Conservation (phyloP, 2,888 invertebrate species). For the Smittia aterrima region DNA sequence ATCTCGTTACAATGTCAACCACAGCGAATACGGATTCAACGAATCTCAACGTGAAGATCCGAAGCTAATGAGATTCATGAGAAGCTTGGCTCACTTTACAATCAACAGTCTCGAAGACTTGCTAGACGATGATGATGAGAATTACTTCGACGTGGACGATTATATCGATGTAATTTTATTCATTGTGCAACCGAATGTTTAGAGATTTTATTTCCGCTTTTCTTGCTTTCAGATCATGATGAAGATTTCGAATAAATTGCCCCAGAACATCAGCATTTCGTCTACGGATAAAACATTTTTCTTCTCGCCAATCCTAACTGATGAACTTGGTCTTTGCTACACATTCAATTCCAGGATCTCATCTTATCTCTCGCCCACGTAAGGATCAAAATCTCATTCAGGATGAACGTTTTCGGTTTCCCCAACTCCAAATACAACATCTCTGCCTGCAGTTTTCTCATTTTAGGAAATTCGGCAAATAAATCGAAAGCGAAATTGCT, state of each 20-base stretch:
- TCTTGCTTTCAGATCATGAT: slow-evolving; percentile 25
- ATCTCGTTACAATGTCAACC: background rate
- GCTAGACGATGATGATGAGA: background rate
- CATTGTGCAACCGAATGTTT: background rate
- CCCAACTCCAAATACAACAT: background rate
- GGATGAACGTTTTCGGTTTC: background rate
- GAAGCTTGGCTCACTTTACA: slow-evolving; percentile 13
- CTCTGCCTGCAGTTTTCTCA: slow-evolving; percentile 26
- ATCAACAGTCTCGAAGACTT: slow-evolving; percentile 27
- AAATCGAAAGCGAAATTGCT: slow-evolving; percentile 1
- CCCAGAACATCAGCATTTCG: slow-evolving; percentile 25
- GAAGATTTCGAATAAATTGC: slow-evolving; percentile 33
- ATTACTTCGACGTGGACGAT: slow-evolving; percentile 28
- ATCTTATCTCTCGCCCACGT: slow-evolving; percentile 44
- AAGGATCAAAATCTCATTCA: slow-evolving; percentile 24
- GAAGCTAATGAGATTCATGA: slow-evolving; percentile 10
- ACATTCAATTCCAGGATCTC: slow-evolving; percentile 47
- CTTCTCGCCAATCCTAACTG: slow-evolving; percentile 45
- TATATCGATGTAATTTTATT: slow-evolving; percentile 34
- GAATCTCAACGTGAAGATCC: background rate
- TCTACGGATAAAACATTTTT: slow-evolving; percentile 16
- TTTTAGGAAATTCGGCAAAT: slow-evolving; percentile 13
- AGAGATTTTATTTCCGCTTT: background rate
- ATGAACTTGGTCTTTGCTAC: slow-evolving; percentile 47
- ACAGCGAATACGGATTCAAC: background rate